Evolutionary conservation across 2,797 vertebrate species (phyloP), one percentile per base, ranked within the genome.

Genomic region (Onychomys arenicola): DNA sequence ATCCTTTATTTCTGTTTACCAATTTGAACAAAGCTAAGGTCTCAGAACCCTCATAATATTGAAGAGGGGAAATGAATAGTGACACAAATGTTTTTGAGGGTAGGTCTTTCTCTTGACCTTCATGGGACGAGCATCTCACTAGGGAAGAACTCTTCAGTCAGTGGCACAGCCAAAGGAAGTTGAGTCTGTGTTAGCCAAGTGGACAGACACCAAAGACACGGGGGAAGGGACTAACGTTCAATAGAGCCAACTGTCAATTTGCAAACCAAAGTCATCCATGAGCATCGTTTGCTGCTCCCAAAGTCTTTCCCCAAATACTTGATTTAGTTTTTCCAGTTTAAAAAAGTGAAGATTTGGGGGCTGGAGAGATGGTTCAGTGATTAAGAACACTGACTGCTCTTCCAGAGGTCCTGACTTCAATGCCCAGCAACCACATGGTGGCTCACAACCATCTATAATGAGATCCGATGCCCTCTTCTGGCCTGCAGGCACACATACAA

Each of bases 51-150:
- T 65, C 55, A 63, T 37, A 97, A 80, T 46, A 89, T 10, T 80
- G 40, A 92, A 34, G 73, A 92, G 73, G 85, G 55, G 65, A 92
- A 96, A 92, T 92, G 29, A 93, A 32, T 34, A 63, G 55, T 0
- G 52, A 69, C 89, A 52, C 78, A 93, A 86, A 32, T 83, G n/a
- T 11, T 93, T 75, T 46, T 91, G 67, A 52, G 46, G 34, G n/a
- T 25, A 78, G 14, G 43, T 21, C 59, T 90, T 96, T 91, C 37
- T 89, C 76, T 82, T 96, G 49, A 57, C 23, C 2, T 40, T 80
- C 61, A 43, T 34, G 37, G 25, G 23, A 82, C 85, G 19, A 76
- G 14, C 23, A 46, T 86, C 21, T 63, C 17, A 27, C 29, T 23
- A 34, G 40, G 11, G 37, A 85, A 65, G 34, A 52, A 86, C 11